Evolutionary conservation across 2,888 invertebrate species (phyloP).

Genomic region (Napeogenes sylphis): DNA sequence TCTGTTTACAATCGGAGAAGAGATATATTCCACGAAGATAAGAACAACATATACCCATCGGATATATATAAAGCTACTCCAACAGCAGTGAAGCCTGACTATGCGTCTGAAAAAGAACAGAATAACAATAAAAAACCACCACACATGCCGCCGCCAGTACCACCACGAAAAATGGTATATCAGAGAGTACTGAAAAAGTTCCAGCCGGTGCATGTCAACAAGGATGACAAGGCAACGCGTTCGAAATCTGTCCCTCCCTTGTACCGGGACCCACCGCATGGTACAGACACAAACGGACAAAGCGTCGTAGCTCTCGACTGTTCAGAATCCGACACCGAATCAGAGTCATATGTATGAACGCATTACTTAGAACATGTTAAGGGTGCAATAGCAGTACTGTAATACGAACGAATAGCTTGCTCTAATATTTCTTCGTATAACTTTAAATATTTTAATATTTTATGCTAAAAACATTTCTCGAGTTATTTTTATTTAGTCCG

Average conservation of each 20-base stretch:
- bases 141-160: constrained; percentile 79
- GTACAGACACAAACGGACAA: constrained; percentile 54
- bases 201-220: constrained; percentile 81
- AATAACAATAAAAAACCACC: constrained; percentile 65
- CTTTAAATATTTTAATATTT: constrained; percentile 4
- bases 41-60: constrained; percentile 60
- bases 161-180: constrained; percentile 75
- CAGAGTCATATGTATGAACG: constrained; percentile 69
- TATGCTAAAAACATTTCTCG: constrained; percentile 2
- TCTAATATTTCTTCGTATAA: constrained; percentile 11
- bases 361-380: constrained; percentile 22
- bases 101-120: constrained; percentile 51
- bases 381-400: constrained; percentile 31
- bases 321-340: constrained; percentile 73
- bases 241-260: constrained; percentile 70
- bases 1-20: constrained; percentile 67
- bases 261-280: constrained; percentile 65
- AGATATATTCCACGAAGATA: constrained; percentile 68
- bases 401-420: constrained; percentile 16
- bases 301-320: constrained; percentile 65
- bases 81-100: constrained; percentile 67
- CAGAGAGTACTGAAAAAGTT: constrained; percentile 77
- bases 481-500: background rate
- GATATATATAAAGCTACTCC: constrained; percentile 75
- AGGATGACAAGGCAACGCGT: constrained; percentile 72